Evolutionary conservation across 2,888 invertebrate species (phyloP).

Genomic region (Lasioglossum calceatum): DNA sequence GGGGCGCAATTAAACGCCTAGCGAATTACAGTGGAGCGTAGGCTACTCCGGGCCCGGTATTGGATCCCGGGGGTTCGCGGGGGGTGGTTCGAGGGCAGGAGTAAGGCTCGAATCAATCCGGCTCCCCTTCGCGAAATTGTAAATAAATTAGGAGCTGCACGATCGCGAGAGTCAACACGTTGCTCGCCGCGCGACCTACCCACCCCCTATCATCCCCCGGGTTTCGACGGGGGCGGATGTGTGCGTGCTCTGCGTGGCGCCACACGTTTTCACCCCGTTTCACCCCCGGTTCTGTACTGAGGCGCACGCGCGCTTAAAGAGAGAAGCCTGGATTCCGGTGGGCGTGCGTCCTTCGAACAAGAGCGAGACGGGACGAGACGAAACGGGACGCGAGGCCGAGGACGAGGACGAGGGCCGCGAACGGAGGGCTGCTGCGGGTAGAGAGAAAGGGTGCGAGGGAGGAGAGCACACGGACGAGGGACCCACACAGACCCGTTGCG

Average conservation of each 20-base stretch:
- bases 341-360: constrained; percentile 41
- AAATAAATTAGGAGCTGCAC: constrained; percentile 76
- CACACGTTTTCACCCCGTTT: constrained; percentile 26
- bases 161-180: constrained; percentile 76
- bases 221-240: constrained; percentile 14
- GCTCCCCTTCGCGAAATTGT: constrained; percentile 72
- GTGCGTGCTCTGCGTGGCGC: constrained; percentile 36
- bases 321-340: constrained; percentile 29
- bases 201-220: constrained; percentile 21
- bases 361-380: constrained; percentile 28
- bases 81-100: constrained; percentile 12
- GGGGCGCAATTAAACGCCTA: constrained; percentile 46
- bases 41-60: constrained; percentile 57
- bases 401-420: constrained; percentile 11
- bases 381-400: constrained; percentile 15
- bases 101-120: constrained; percentile 69
- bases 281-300: background rate
- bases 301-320: constrained; percentile 49
- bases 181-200: constrained; percentile 57
- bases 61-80: constrained; percentile 39
- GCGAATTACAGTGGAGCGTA: constrained; percentile 44
- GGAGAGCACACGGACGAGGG: constrained; percentile 54
- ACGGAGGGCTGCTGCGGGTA: constrained; percentile 26
- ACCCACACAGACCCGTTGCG: constrained; percentile 70
- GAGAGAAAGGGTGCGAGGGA: constrained; percentile 40